Evolutionary conservation across 2,797 vertebrate genomes (phyloP), one percentile per base, ranked within the genome.

Genomic region (Erpetoichthys calabaricus): DNA sequence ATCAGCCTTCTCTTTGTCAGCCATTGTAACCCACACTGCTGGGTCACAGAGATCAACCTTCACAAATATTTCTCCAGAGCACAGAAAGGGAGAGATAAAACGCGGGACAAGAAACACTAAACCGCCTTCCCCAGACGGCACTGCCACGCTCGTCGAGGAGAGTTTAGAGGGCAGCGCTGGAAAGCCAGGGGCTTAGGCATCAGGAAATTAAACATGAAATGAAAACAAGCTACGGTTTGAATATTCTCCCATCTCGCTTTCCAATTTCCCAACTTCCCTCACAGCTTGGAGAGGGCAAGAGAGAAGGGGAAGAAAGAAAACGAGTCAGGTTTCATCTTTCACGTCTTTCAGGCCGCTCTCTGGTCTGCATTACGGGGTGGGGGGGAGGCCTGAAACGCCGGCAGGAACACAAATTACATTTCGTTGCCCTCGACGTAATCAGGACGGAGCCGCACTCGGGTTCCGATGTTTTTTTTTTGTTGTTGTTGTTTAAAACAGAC

Each of bases 171-270:
- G 87, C 80, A 74, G 76, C 70, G 74, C 81, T 71, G 72, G 76
- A 89, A 86, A 88, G 81, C 77, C 83, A 73, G 76, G 74, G 83
- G 81, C 86, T 89, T 84, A 82, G 82, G 78, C 83, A 78, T 83
- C 92, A 96, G 93, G 94, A 97, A 93, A 97, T 95, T 91, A 94
- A 95, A 95, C 86, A 86, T 79, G 82, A 91, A 97, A 92, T 88
- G 85, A 88, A 94, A 96, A 94, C 89, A 94, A 91, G 82, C 80
- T 80, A 68, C 64, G 72, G 74, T 84, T 78, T 81, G 78, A 82
- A 80, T 74, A 77, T 75, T 77, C 88, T 87, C 89, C 81, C 75
- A 70, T 87, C 84, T 86, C 74, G 74, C 75, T 76, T 85, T 86
- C 78, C 76, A 80, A 75, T 75, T 86, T 87, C 86, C 82, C 80